phyloP scores from a whole-genome alignment of 1,140 invertebrate genomes.

The Neodiprion fabricii region DNA sequence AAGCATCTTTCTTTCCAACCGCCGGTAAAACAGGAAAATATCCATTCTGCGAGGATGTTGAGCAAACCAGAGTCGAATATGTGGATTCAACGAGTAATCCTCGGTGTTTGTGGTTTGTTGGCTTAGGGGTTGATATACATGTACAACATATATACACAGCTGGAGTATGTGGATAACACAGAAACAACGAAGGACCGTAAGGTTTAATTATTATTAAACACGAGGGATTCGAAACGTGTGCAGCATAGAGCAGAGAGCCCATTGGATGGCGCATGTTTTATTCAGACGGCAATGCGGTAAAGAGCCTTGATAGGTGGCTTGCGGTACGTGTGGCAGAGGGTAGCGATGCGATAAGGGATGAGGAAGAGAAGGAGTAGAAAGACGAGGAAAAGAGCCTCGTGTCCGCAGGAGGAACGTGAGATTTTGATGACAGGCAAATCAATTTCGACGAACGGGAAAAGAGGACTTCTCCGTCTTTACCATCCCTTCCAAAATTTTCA shows the following conservation, averaged over 20 bases:
- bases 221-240: constrained; percentile 2
- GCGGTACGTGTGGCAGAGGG: not conserved
- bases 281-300: constrained; percentile 5
- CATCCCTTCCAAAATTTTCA: not conserved
- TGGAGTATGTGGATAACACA: not conserved
- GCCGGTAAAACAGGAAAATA: too few relatives aligned
- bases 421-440: not conserved
- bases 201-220: constrained; percentile 12
- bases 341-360: too few relatives aligned
- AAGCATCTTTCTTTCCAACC: too few relatives aligned
- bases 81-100: too few relatives aligned
- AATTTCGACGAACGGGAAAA: not conserved
- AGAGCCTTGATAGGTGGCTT: constrained; percentile 6
- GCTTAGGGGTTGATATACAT: too few relatives aligned
- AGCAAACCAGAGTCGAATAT: too few relatives aligned
- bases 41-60: too few relatives aligned
- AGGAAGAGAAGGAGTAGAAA: too few relatives aligned
- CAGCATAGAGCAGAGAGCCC: not conserved
- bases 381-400: too few relatives aligned
- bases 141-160: too few relatives aligned
- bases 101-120: too few relatives aligned
- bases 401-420: not conserved
- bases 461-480: not conserved
- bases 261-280: not conserved
- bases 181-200: not conserved